A percentile compares a stretch with the other conserved stretches of the same genome.
Conservation (phyloP, 2,888 invertebrate species). For the Serrognathus titanus region DNA sequence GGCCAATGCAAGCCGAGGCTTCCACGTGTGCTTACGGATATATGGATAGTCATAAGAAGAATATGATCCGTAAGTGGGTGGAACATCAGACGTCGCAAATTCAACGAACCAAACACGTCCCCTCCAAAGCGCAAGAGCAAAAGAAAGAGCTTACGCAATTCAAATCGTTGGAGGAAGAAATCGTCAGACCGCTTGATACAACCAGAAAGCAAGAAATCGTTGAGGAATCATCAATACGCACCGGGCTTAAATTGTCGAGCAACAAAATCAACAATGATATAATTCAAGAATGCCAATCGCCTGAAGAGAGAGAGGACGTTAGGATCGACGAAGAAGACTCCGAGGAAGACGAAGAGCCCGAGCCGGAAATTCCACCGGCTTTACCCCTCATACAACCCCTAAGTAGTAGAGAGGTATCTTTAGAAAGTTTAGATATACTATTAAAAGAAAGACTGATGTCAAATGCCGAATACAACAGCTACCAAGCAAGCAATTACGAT, state of each 20-base stretch:
- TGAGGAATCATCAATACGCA: slow-evolving; percentile 60
- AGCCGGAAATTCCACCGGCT: slow-evolving; percentile 78
- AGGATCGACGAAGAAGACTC: slow-evolving; percentile 55
- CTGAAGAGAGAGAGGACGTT: slow-evolving; percentile 32
- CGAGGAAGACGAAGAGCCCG: slow-evolving; percentile 75
- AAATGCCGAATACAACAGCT: slow-evolving; percentile 42
- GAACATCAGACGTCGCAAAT: slow-evolving; percentile 81
- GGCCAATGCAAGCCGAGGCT: slow-evolving; percentile 70
- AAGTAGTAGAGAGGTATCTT: slow-evolving; percentile 77
- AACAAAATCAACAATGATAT: slow-evolving; percentile 29
- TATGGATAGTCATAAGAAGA: slow-evolving; percentile 90
- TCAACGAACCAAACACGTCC: slow-evolving; percentile 19
- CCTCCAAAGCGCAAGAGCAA: slow-evolving; percentile 39
- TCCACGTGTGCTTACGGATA: slow-evolving; percentile 71
- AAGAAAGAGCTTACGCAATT: slow-evolving; percentile 62
- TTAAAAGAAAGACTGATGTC: slow-evolving; percentile 66
- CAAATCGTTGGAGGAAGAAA: slow-evolving; percentile 57
- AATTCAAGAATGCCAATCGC: slow-evolving; percentile 43
- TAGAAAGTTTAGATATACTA: slow-evolving; percentile 76
- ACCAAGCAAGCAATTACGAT: slow-evolving; percentile 51
- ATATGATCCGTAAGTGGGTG: slow-evolving; percentile 91
- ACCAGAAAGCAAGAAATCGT: slow-evolving; percentile 53
- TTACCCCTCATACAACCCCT: slow-evolving; percentile 74
- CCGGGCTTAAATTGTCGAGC: slow-evolving; percentile 54
- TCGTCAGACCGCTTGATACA: slow-evolving; percentile 51